Conservation (phyloP, 64 coral and sea anemone genomes). For the Stylophora pistillata region DNA sequence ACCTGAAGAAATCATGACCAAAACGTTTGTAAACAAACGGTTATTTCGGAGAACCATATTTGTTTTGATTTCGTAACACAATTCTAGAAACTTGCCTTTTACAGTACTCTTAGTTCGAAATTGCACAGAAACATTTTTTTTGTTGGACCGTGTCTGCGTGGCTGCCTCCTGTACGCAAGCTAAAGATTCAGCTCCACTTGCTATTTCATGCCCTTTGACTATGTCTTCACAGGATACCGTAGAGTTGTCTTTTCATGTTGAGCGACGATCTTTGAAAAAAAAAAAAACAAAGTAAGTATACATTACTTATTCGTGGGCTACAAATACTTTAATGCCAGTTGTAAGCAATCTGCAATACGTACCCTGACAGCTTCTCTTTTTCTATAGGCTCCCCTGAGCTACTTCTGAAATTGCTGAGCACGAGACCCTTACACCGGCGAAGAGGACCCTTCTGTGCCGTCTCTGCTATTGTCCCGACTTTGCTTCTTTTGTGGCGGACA, state of each 20-base stretch:
- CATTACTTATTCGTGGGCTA: neutral
- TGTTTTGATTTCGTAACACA: neutral
- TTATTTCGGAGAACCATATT: neutral
- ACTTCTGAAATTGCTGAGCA: neutral
- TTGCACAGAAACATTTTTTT: constrained; percentile 21
- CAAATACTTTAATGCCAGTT: neutral
- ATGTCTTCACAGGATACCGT: neutral
- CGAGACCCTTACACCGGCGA: neutral
- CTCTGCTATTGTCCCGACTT: neutral
- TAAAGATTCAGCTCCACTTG: neutral
- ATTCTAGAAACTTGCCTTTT: neutral
- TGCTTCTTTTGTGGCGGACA: neutral
- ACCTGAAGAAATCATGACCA: no score
- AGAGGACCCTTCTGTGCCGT: no score
- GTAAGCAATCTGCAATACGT: neutral
- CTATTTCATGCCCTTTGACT: neutral
- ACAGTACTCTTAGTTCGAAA: constrained; percentile 17
- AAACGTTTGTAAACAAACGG: neutral
- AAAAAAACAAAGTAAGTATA: neutral
- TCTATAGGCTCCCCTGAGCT: neutral
- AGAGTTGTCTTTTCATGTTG: neutral
- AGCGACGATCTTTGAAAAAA: constrained; percentile 6
- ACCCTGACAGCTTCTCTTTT: constrained; percentile 19
- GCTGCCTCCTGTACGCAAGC: neutral
- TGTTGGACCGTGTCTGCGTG: constrained; percentile 22